These are phyloP conservation scores for Caradrina kadenii DNA, from an alignment of 2,888 invertebrate genomes.

Conservation along the genomic window DNA sequence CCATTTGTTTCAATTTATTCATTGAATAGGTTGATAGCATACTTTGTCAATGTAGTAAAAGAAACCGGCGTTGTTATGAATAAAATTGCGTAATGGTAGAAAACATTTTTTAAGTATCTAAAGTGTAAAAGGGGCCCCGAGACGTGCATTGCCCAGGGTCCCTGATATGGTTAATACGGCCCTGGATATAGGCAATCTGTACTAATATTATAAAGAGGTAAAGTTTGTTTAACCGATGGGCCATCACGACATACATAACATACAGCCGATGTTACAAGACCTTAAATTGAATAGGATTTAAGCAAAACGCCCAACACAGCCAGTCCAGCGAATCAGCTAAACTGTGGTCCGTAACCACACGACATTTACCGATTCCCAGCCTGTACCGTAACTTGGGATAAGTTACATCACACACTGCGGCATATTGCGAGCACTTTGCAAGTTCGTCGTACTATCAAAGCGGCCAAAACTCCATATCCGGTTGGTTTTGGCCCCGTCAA, in stretches of 20 bases:
- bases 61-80: too few relatives aligned
- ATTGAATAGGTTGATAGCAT: too few relatives aligned
- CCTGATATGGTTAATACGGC: too few relatives aligned
- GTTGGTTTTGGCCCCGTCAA: constrained; percentile 20
- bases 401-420: constrained; percentile 13
- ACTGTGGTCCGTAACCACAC: not conserved
- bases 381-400: not conserved
- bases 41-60: too few relatives aligned
- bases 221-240: too few relatives aligned
- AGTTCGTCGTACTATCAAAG: constrained; percentile 9
- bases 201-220: too few relatives aligned
- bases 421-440: constrained; percentile 10
- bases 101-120: too few relatives aligned
- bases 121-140: too few relatives aligned
- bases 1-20: too few relatives aligned
- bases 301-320: not conserved
- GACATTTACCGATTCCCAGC: constrained; percentile 3
- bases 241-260: not conserved
- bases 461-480: constrained; percentile 14
- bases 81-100: too few relatives aligned
- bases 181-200: too few relatives aligned
- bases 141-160: too few relatives aligned
- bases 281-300: constrained; percentile 6
- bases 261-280: constrained; percentile 3
- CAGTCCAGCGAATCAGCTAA: not conserved